Base-by-base conservation (phyloP, 2,797 vertebrate species). In the Avahi laniger region DNA sequence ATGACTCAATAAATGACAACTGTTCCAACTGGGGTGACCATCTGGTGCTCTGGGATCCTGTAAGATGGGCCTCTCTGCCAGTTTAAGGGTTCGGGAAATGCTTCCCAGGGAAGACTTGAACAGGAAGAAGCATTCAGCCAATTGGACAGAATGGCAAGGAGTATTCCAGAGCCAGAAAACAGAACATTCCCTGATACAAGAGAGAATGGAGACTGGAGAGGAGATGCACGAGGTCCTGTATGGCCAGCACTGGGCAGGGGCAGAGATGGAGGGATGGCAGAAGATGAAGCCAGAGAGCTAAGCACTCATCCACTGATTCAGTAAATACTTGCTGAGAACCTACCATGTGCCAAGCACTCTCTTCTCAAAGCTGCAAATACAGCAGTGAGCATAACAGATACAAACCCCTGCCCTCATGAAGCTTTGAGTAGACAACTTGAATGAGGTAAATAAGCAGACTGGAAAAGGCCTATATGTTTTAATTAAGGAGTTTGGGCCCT, bases 241-340 rank as follows among this genome's bases (percentile, higher is more conserved):
- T 9, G 10, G 6, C 46, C 12, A 2, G 5, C 33, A 7, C 26
- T 10, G 24, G 20, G 28, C 1, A 0, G 26, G 38, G 17, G 12
- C 46, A 18, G 7, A 18, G 5, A 13, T 2, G 0, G 30, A 33
- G 3, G 2, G 26, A 8, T 24, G 20, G 10, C 18, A 10, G 15
- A 14, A 35, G 33, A 38, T 13, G 67, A 61, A 17, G 22, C 54
- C 59, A 41, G 26, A 41, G 15, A 65, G 5, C 70, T 48, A 35
- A 82, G 35, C 7, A 35, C 28, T 50, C 5, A 28, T 3, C 30
- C 7, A 1, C 8, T 7, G 30, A 18, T 15, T 82, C n/a, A 20
- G 0, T 3, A 35, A 46, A 5, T 33, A 43, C 57, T 8, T 87
- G 30, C 87, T 46, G 18, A 18, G 41, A 28, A 38, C 3, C 15